phyloP scores from a whole-genome alignment of 2,797 vertebrate species.

The Setipinna tenuifilis region DNA sequence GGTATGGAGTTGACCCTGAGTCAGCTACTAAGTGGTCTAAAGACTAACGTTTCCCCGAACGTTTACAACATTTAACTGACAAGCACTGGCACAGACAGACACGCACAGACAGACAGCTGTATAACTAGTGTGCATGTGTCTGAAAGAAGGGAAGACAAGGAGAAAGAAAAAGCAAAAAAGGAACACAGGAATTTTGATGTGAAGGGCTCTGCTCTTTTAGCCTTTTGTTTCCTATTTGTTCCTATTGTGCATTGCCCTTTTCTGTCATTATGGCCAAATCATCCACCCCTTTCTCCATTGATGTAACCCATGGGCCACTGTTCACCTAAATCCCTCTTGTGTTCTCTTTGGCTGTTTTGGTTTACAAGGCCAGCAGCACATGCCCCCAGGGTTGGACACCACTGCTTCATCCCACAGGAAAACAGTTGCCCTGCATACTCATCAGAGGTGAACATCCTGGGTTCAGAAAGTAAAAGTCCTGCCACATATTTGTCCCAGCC shows the following conservation, averaged over 20 bases:
- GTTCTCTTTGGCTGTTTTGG: slow-evolving; percentile 19
- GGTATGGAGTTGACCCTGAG: slow-evolving; percentile 17
- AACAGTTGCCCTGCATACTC: not conserved
- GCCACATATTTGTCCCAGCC: too few species aligned
- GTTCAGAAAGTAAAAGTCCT: too few species aligned
- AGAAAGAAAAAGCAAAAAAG: slow-evolving; percentile 35
- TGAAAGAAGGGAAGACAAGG: slow-evolving; percentile 36
- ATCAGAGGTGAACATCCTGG: too few species aligned
- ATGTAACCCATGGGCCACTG: slow-evolving; percentile 55
- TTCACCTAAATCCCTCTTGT: slow-evolving; percentile 61
- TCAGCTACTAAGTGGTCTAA: not conserved
- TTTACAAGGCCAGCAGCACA: not conserved
- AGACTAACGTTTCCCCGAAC: not conserved
- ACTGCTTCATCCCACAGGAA: not conserved
- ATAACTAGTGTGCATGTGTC: not conserved
- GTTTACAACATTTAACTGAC: not conserved
- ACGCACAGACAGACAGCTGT: slow-evolving; percentile 33
- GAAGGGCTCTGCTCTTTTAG: slow-evolving; percentile 31
- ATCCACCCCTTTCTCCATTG: slow-evolving; percentile 69
- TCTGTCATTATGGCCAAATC: slow-evolving; percentile 68
- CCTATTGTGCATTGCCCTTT: slow-evolving; percentile 58
- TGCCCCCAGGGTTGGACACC: not conserved
- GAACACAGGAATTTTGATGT: slow-evolving; percentile 69
- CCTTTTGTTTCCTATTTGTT: slow-evolving; percentile 62
- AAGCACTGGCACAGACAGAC: not conserved